A percentile compares a stretch with the other conserved stretches of the same genome.
Evolutionary conservation across 2,888 invertebrate genomes (phyloP).

Genomic region (Drosophila niveifrons): DNA sequence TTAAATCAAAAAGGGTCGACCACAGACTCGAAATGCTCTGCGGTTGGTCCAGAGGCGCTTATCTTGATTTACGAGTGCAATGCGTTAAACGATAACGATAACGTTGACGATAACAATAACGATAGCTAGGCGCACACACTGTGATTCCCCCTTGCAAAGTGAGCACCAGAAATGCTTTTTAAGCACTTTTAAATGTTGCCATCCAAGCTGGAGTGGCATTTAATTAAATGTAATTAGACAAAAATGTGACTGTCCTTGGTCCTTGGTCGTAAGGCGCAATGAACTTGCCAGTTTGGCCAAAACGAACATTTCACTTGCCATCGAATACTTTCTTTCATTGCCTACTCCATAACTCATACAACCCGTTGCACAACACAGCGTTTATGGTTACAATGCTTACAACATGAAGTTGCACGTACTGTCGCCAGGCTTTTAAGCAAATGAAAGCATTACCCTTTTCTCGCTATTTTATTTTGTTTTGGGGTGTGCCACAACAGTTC

Average conservation of each 20-base stretch:
- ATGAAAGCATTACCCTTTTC: constrained; percentile 50
- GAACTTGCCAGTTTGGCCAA: constrained; percentile 39
- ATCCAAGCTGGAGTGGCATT: constrained; percentile 38
- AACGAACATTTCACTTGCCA: constrained; percentile 15
- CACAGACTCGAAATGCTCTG: constrained; percentile 52
- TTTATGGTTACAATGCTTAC: constrained; percentile 19
- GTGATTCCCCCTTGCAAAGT: constrained; percentile 16
- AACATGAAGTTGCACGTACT: constrained; percentile 24
- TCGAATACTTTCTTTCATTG: constrained; percentile 19
- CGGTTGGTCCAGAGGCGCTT: constrained; percentile 45
- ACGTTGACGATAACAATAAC: constrained; percentile 42
- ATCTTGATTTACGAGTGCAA: constrained; percentile 65
- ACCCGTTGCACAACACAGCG: constrained; percentile 34
- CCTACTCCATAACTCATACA: constrained; percentile 56
- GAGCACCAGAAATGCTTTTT: constrained; percentile 12
- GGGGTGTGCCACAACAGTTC: constrained; percentile 27
- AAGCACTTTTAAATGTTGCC: constrained; percentile 33
- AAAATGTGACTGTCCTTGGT: constrained; percentile 43
- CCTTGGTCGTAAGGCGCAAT: constrained; percentile 39
- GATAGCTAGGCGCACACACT: constrained; percentile 20
- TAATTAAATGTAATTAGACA: constrained; percentile 63
- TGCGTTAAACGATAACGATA: constrained; percentile 52
- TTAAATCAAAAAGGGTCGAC: constrained; percentile 71
- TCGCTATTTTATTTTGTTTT: background rate
- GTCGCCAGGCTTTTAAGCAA: constrained; percentile 62